Evolutionary conservation across 2,113 vertebrate genomes (phyloP).

Genomic region (Calonectris borealis): DNA sequence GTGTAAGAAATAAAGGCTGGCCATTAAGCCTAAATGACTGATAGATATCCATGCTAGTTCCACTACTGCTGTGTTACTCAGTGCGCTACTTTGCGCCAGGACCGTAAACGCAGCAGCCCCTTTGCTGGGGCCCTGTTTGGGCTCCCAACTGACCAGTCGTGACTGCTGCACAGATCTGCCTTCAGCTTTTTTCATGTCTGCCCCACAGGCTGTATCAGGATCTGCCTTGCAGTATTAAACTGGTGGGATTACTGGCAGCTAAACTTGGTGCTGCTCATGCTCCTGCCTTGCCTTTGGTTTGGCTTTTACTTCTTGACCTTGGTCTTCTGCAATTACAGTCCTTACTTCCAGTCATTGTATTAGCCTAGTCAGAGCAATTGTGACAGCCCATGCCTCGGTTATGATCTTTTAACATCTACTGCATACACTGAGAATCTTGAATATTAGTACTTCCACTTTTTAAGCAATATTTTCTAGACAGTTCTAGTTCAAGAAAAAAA

Average conservation of each 20-base stretch:
- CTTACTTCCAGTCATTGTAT: not conserved
- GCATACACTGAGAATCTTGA: not conserved
- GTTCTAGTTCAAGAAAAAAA: not conserved
- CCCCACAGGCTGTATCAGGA: not conserved
- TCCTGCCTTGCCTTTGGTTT: not conserved
- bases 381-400: not conserved
- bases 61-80: not conserved
- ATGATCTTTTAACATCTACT: not conserved
- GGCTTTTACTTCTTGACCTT: not conserved
- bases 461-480: not conserved
- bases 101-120: not conserved
- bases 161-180: not conserved
- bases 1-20: not conserved
- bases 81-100: fast-evolving
- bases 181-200: not conserved
- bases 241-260: not conserved
- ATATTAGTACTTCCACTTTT: not conserved
- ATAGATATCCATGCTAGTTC: not conserved
- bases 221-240: not conserved
- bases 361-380: not conserved
- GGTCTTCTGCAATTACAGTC: not conserved
- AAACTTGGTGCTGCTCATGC: not conserved
- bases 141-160: not conserved
- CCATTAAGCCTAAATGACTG: not conserved
- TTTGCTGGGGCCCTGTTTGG: not conserved